phyloP scores from a whole-genome alignment of 2,888 invertebrate species.

The Polia nebulosa region DNA sequence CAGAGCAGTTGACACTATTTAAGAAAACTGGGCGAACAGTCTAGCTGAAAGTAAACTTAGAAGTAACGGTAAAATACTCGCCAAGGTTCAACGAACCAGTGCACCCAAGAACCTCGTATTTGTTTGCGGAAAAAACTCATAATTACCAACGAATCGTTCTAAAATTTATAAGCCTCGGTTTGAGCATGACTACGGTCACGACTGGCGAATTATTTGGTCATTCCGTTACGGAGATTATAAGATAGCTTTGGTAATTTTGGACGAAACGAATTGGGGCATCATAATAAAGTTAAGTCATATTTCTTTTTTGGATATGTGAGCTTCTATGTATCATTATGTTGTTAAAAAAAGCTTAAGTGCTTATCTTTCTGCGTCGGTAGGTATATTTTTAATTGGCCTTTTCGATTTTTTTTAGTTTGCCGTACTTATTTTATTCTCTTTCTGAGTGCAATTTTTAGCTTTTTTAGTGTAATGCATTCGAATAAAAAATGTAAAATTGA shows the following conservation, averaged over 20 bases:
- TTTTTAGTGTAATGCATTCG: not conserved
- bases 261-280: conserved; percentile 47
- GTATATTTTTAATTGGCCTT: conserved; percentile 1
- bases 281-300: conserved; percentile 42
- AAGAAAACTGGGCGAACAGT: conserved; percentile 59
- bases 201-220: conserved; percentile 56
- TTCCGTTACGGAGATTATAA: conserved; percentile 62
- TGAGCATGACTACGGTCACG: conserved; percentile 59
- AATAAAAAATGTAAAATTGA: not conserved
- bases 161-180: conserved; percentile 47
- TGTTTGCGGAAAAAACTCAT: conserved; percentile 73
- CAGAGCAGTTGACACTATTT: conserved; percentile 53
- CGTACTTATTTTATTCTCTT: not conserved
- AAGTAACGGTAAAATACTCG: conserved; percentile 74
- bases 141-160: conserved; percentile 65
- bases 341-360: conserved; percentile 22
- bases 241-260: conserved; percentile 49
- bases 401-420: not conserved
- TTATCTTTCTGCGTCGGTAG: not conserved
- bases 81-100: conserved; percentile 78
- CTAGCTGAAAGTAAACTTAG: conserved; percentile 81
- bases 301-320: conserved; percentile 30
- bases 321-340: conserved; percentile 17
- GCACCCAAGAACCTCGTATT: conserved; percentile 67
- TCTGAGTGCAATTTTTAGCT: not conserved